phyloP scores from a whole-genome alignment of 2,113 vertebrate species.

The Thomomys bottae region DNA sequence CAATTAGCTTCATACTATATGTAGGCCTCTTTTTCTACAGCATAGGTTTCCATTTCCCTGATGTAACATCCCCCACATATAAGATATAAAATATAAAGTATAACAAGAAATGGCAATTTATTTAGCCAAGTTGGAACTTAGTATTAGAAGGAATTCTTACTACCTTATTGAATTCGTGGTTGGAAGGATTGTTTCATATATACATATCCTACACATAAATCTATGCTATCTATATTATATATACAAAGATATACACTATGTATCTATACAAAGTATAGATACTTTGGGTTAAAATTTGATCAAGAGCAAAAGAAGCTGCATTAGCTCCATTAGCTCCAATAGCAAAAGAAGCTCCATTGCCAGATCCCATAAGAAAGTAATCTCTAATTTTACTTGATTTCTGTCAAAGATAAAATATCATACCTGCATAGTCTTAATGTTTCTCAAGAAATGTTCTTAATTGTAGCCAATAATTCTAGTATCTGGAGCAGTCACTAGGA shows the following conservation, averaged over 20 bases:
- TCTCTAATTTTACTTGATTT: neutral
- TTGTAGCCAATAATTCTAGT: neutral
- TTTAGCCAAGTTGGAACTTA: slow-evolving; percentile 58
- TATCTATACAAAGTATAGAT: too few relatives aligned
- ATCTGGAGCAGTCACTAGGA: neutral
- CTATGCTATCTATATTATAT: too few relatives aligned
- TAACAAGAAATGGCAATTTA: slow-evolving; percentile 58
- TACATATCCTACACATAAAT: too few relatives aligned
- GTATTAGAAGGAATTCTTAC: slow-evolving; percentile 42
- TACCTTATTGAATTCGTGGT: neutral
- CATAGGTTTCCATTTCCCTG: too few relatives aligned
- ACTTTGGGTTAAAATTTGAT: slow-evolving; percentile 31
- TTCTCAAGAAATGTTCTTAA: slow-evolving; percentile 8
- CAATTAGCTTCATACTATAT: too few relatives aligned
- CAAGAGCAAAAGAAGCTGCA: neutral
- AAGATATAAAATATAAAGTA: too few relatives aligned
- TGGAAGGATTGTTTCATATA: neutral
- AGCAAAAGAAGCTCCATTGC: neutral
- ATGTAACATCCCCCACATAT: too few relatives aligned
- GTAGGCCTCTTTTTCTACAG: too few relatives aligned
- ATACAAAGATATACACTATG: too few relatives aligned
- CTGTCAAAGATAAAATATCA: slow-evolving; percentile 19
- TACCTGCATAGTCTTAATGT: neutral
- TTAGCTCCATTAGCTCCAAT: too few relatives aligned
- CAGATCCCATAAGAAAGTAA: neutral